Evolutionary conservation across 2,888 invertebrate genomes (phyloP).

Genomic region (Liodrosophila aerea): DNA sequence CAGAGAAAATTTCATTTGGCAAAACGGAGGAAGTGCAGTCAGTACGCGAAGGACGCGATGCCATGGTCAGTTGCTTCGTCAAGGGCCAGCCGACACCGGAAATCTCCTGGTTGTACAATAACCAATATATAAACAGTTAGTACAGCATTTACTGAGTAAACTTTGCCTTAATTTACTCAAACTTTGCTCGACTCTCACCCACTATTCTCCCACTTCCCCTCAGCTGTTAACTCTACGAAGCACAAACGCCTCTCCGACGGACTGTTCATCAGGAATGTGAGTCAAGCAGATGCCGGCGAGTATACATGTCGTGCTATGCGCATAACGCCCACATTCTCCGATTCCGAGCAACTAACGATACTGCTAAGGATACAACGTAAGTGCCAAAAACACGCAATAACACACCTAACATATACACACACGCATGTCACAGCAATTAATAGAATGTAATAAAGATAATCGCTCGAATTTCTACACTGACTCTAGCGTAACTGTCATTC

Average conservation of each 20-base stretch:
- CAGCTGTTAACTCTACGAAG: slow-evolving; percentile 81
- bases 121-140: slow-evolving; percentile 81
- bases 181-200: neutral
- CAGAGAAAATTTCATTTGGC: slow-evolving; percentile 84
- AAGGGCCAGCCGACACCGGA: slow-evolving; percentile 82
- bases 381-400: slow-evolving; percentile 75
- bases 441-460: too few species aligned
- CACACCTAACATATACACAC: too few species aligned
- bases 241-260: slow-evolving; percentile 84
- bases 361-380: slow-evolving; percentile 85
- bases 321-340: slow-evolving; percentile 83
- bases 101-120: slow-evolving; percentile 83
- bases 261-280: slow-evolving; percentile 84
- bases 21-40: slow-evolving; percentile 84
- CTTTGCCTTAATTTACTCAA: slow-evolving; percentile 32
- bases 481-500: too few species aligned
- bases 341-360: slow-evolving; percentile 84
- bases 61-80: slow-evolving; percentile 82
- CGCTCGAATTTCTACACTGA: too few species aligned
- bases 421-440: too few species aligned
- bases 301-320: slow-evolving; percentile 85
- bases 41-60: slow-evolving; percentile 83
- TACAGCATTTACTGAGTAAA: slow-evolving; percentile 26
- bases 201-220: neutral
- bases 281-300: slow-evolving; percentile 84